phyloP scores from a whole-genome alignment of 1,140 invertebrate species.

The Ostrea denselamellosa region DNA sequence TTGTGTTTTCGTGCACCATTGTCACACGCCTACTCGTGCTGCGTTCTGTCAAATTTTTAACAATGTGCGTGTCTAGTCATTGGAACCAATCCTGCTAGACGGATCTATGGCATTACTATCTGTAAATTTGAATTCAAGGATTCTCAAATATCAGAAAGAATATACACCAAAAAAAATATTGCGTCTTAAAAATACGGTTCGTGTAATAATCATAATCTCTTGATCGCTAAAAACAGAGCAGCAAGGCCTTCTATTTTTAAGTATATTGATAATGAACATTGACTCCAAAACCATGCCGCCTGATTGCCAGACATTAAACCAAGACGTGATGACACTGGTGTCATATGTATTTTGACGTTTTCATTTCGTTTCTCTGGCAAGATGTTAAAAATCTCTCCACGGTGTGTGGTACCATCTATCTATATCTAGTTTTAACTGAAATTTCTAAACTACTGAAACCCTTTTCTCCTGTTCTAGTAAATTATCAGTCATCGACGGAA shows the following conservation, averaged over 20 bases:
- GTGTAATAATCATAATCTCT: not conserved
- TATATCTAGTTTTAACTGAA: not conserved
- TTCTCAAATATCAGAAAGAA: no score
- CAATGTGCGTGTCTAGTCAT: not conserved
- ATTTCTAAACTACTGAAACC: not conserved
- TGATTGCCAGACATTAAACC: not conserved
- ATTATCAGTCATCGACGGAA: not conserved
- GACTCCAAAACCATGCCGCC: not conserved
- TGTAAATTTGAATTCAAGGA: no score
- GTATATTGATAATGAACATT: constrained; percentile 3
- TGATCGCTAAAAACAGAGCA: not conserved
- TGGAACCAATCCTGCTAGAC: not conserved
- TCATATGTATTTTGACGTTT: constrained; percentile 38
- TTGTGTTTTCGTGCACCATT: not conserved
- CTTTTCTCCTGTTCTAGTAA: not conserved
- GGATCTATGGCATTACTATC: no score
- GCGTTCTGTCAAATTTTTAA: not conserved
- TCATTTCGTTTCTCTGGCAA: constrained; percentile 31
- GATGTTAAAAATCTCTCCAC: not conserved
- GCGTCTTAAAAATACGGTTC: not conserved
- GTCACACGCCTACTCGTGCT: not conserved
- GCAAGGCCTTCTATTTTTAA: constrained; percentile 22
- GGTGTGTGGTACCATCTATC: constrained; percentile 9
- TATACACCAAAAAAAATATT: not conserved
- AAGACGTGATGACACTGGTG: constrained; percentile 15